Evolutionary conservation across 2,888 invertebrate species (phyloP).

Genomic region (Zygogramma bicolorata): DNA sequence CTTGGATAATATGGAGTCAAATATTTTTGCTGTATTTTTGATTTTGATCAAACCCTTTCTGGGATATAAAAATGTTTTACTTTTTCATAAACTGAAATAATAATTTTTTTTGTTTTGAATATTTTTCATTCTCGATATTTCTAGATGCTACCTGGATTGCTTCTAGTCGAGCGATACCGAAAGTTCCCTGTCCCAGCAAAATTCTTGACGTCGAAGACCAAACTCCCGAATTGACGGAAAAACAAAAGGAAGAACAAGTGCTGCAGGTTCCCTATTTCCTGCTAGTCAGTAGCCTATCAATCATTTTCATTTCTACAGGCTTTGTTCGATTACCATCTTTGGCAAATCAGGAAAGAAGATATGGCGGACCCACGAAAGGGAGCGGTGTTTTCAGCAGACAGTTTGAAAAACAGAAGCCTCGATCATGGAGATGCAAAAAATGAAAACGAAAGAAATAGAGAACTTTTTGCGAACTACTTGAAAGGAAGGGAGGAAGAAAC

Average conservation of each 20-base stretch:
- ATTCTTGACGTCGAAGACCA: slow-evolving; percentile 11
- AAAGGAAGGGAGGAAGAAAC: slow-evolving; percentile 40
- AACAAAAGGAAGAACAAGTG: slow-evolving; percentile 30
- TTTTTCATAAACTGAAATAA: no score
- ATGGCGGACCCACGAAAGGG: slow-evolving; percentile 58
- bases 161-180: neutral
- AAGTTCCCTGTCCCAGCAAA: slow-evolving; percentile 28
- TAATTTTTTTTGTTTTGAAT: no score
- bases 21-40: no score
- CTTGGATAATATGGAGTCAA: no score
- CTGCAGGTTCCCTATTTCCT: slow-evolving; percentile 22
- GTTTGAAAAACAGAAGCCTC: neutral
- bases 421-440: slow-evolving; percentile 1
- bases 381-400: slow-evolving; percentile 49
- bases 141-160: slow-evolving; percentile 25
- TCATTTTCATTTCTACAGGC: slow-evolving; percentile 34
- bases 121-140: neutral
- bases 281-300: neutral
- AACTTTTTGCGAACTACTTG: slow-evolving; percentile 43
- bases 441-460: slow-evolving; percentile 15
- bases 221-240: neutral
- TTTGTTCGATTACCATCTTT: slow-evolving; percentile 56
- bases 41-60: no score
- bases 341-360: slow-evolving; percentile 56
- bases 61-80: no score